phyloP scores from a whole-genome alignment of 2,113 vertebrate species.

The Eonycteris spelaea region DNA sequence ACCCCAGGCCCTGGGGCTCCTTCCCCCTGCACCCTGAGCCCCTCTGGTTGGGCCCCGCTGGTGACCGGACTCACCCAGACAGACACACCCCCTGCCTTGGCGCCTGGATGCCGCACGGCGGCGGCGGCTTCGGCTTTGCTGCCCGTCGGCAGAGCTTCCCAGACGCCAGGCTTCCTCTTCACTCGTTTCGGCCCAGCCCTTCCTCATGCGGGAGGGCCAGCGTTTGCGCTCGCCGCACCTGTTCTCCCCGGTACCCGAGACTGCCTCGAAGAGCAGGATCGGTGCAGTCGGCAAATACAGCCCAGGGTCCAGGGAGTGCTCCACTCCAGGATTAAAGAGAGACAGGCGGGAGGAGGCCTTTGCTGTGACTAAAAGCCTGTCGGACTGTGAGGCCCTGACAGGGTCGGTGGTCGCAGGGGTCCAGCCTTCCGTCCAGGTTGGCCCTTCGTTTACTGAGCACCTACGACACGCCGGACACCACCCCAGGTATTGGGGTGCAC shows the following conservation, averaged over 20 bases:
- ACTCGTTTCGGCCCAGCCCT: accelerated
- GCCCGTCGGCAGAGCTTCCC: accelerated
- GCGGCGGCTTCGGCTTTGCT: neutral
- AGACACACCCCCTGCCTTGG: no score
- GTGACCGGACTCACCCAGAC: no score
- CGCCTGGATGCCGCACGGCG: neutral
- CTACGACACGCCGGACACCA: accelerated
- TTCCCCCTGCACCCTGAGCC: no score
- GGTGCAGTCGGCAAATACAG: neutral
- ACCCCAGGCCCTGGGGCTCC: accelerated
- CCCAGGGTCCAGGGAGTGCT: neutral
- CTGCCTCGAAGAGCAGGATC: no score
- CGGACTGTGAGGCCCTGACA: accelerated
- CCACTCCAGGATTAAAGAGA: no score
- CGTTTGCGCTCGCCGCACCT: accelerated
- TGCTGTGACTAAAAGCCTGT: no score
- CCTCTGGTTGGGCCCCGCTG: neutral
- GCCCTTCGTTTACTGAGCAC: no score
- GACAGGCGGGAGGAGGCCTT: no score
- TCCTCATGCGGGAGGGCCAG: accelerated
- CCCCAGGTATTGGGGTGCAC: accelerated
- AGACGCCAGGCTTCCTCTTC: accelerated
- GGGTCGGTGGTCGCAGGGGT: accelerated
- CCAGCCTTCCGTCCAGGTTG: neutral
- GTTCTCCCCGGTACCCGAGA: neutral